These are phyloP conservation scores for Stenodera caucasica DNA, from an alignment of 2,888 invertebrate species.

Conservation along the genomic window DNA sequence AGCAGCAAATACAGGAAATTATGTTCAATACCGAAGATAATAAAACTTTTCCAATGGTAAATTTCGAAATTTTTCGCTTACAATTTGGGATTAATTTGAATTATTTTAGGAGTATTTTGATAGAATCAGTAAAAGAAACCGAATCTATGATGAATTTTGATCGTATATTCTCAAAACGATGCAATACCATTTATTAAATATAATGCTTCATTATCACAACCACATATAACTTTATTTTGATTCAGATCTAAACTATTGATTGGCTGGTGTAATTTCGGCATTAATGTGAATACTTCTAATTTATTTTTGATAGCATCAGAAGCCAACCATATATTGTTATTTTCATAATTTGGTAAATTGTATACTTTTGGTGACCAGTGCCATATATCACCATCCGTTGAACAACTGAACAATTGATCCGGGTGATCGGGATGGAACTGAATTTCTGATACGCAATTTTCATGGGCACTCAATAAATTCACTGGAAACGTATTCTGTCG, in stretches of 20 bases:
- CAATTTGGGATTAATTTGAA: background rate
- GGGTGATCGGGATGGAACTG: constrained; percentile 85
- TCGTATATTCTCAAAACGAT: background rate
- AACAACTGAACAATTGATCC: constrained; percentile 80
- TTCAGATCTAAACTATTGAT: constrained; percentile 82
- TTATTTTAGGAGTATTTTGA: constrained; percentile 13
- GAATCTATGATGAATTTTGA: background rate
- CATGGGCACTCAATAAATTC: constrained; percentile 77
- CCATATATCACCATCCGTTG: constrained; percentile 83
- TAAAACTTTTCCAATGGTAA: background rate
- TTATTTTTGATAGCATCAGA: constrained; percentile 68
- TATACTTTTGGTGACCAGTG: constrained; percentile 76
- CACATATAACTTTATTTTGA: constrained; percentile 74
- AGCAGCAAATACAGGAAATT: background rate
- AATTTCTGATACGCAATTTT: constrained; percentile 78
- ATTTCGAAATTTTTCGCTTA: background rate
- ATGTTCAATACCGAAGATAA: constrained; percentile 13
- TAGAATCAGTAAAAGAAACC: background rate
- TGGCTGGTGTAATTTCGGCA: constrained; percentile 74
- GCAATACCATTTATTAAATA: constrained; percentile 75
- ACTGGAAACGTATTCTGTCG: constrained; percentile 81
- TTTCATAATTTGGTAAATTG: constrained; percentile 35
- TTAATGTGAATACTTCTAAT: constrained; percentile 73
- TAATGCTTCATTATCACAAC: constrained; percentile 87
- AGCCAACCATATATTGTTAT: constrained; percentile 69